Base-by-base conservation (phyloP, 2,113 vertebrate species). In the Psilopsiagon aymara region DNA sequence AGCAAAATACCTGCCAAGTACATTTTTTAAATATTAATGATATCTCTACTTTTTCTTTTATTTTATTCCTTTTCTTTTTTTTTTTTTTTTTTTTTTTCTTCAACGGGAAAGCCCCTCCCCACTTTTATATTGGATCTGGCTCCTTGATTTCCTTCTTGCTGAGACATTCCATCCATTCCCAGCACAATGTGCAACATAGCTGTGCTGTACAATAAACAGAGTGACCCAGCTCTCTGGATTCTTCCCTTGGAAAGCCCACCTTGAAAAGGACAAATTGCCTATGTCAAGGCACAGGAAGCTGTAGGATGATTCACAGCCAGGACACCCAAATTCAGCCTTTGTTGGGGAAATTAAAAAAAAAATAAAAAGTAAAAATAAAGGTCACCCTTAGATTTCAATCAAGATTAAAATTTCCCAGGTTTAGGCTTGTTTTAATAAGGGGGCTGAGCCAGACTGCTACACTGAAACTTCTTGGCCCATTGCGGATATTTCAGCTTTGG, bases 381-480 rank as follows among this genome's bases (percentile, higher is more conserved):
- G 74, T 94, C 76, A 84, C 17, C 55, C 86, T 92, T 62, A 86
- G 73, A 95, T 90, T 91, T 90, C 57, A 84, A 79, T 90, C 80
- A 80, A 92, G 86, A 92, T 96, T 84, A 79, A 19, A 79, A 84
- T 88, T 94, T 92, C 47, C 57, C 66, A 86, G n/a, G 77, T 91
- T 92, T 41, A 49, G 25, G 9, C 80, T 92, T 95, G 79, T 90
- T 95, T 95, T 92, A 96, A 67, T 77, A 90, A 86, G 51, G 47
- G 23, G 76, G 14, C n/a, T 94, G 82, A 95, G 74, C 46, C 46
- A 81, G 43, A 60, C 15, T 85, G 23, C 53, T 90, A 59, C 80
- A 13, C 20, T 90, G 67, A 89, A 96, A 83, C 85, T 92, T 93
- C 88, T 79, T 78, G 51, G 59, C 68, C 75, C 51, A 88, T 53